Evolutionary conservation across 1,140 invertebrate genomes (phyloP), one percentile per base, ranked within the genome.

Genomic region (Drosophila asahinai): DNA sequence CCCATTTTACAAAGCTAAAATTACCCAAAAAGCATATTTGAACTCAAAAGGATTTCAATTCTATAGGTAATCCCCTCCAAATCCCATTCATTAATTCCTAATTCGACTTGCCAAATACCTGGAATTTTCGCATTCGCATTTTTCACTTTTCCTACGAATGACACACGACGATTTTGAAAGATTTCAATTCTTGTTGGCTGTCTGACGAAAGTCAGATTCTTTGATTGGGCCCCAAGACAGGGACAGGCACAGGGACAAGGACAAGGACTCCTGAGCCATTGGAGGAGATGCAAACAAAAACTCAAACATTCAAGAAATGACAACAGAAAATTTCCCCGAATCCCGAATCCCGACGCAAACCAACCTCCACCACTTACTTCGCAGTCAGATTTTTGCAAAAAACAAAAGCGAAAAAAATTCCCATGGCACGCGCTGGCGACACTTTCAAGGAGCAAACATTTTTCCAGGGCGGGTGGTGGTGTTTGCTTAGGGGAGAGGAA

Each of bases 361-460:
- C 52, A 25, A 22, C 14, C 9, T 14, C 25, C 27, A 12, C 36
- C 42, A 62, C n/a, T 19, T 42, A 45, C 59, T 45, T 76, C 36
- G 43, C 47, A 76, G 59, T 67, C 84, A 84, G 84, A 87, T 87
- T 87, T 86, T 71, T 52, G 65, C 70, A 64, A 74, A 73, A 77
- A 77, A 58, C 42, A 61, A 77, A 72, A 63, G 54, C 49, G 57
- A 73, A 66, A 45, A 42, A 52, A 73, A 79, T 77, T 80, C 81
- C 74, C 86, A 75, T 90, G 84, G 84, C 86, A 84, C 86, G 86
- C 84, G 81, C 74, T 73, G 58, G 74, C 86, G 78, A 89, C 84
- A 90, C 86, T 90, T 90, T 62, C 42, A 65, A 89, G 81, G 65
- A 84, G 77, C 68, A 89, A 89, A 89, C 57, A 80, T 77, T 66